Conservation (phyloP, 2,888 invertebrate species). For the Hyposoter didymator region DNA sequence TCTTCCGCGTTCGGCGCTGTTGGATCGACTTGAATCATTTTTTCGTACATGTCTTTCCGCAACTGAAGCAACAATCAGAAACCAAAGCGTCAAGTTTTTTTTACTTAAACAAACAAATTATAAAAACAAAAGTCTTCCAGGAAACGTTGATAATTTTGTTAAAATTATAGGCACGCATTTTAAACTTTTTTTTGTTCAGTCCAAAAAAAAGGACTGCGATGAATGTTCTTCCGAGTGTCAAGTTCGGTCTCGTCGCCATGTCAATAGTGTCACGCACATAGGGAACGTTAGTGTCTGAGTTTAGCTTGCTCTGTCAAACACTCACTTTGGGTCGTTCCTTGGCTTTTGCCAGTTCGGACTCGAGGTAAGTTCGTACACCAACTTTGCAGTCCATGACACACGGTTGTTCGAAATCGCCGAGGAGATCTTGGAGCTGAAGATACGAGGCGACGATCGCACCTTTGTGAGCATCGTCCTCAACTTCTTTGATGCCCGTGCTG, state of each 20-base stretch:
- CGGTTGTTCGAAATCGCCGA: slow-evolving; percentile 95
- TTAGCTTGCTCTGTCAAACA: neutral
- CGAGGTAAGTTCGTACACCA: slow-evolving; percentile 96
- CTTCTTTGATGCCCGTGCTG: slow-evolving; percentile 66
- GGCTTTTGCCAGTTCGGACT: slow-evolving; percentile 97
- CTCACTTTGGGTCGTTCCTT: slow-evolving; percentile 96
- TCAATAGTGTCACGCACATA: neutral
- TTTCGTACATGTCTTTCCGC: slow-evolving; percentile 96
- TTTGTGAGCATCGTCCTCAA: slow-evolving; percentile 70
- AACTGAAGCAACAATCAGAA: slow-evolving; percentile 70
- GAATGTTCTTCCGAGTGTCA: neutral
- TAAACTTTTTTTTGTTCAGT: neutral
- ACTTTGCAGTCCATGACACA: slow-evolving; percentile 99
- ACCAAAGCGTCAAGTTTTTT: neutral
- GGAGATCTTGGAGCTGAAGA: slow-evolving; percentile 95
- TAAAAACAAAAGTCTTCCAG: too few species aligned
- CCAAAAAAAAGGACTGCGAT: neutral
- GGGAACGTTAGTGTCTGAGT: neutral
- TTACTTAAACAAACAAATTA: neutral
- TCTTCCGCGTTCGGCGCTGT: slow-evolving; percentile 96
- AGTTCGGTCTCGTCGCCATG: neutral
- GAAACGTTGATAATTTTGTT: neutral
- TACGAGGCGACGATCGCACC: slow-evolving; percentile 85
- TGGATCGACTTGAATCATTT: slow-evolving; percentile 97
- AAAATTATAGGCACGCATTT: neutral